phyloP scores from a whole-genome alignment of 1,140 invertebrate species.

The Chionoecetes opilio region DNA sequence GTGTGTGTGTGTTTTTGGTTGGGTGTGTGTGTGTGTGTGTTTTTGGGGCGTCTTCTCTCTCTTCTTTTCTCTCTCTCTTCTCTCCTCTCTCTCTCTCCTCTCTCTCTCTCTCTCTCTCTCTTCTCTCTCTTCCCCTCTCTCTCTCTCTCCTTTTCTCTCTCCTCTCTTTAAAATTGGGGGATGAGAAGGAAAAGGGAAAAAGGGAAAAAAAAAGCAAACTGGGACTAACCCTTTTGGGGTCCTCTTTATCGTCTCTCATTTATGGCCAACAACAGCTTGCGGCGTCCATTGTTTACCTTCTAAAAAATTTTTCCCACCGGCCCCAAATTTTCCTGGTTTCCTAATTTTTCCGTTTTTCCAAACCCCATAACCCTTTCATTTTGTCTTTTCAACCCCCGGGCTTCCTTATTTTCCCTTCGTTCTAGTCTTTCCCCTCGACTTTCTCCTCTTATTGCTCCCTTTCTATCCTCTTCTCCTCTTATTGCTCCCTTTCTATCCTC shows the following conservation, averaged over 20 bases:
- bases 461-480: not conserved
- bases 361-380: not conserved
- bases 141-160: no score
- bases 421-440: not conserved
- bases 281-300: constrained; percentile 18
- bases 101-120: no score
- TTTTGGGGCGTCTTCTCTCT: no score
- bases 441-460: not conserved
- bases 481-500: no score
- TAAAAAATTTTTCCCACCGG: not conserved
- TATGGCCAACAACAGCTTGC: not conserved
- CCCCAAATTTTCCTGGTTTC: not conserved
- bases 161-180: no score
- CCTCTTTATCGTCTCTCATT: not conserved
- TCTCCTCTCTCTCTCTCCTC: no score
- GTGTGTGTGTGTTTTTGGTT: constrained; percentile 23
- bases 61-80: no score
- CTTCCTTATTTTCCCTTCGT: not conserved
- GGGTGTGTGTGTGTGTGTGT: constrained; percentile 8
- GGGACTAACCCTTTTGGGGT: not conserved
- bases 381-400: not conserved
- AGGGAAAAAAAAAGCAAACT: not conserved
- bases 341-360: constrained; percentile 9
- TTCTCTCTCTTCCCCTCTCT: no score
- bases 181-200: not conserved